Evolutionary conservation across 2,888 invertebrate species (phyloP).

Genomic region (Sarcophaga rosellei): DNA sequence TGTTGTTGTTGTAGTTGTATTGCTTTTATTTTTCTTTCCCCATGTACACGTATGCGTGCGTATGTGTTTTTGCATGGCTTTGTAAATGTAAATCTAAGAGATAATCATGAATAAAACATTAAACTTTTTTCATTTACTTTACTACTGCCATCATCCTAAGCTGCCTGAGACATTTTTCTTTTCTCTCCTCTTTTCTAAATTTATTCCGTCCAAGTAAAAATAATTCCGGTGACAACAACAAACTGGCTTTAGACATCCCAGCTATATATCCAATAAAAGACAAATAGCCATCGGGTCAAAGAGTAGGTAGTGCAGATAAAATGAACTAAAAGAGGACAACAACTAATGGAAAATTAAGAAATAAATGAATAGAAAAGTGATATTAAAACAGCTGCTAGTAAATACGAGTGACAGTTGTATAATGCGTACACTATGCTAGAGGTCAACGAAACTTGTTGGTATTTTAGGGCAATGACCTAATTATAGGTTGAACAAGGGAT

Average conservation of each 20-base stretch:
- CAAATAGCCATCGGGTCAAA: neutral
- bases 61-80: constrained; percentile 3
- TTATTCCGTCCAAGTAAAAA: neutral
- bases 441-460: too few relatives aligned
- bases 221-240: neutral
- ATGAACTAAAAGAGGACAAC: neutral
- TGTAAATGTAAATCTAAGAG: neutral
- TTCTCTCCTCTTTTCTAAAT: constrained; percentile 8
- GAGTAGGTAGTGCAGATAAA: neutral
- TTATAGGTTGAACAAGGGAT: too few relatives aligned
- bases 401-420: too few relatives aligned
- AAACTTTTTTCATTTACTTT: constrained; percentile 11
- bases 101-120: constrained; percentile 53
- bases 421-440: too few relatives aligned
- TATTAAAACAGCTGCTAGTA: neutral
- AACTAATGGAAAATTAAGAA: constrained; percentile 12
- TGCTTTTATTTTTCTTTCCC: neutral
- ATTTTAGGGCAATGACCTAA: too few relatives aligned
- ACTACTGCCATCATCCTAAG: constrained; percentile 18
- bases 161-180: constrained; percentile 10
- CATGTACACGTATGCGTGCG: neutral
- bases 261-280: neutral
- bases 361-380: neutral
- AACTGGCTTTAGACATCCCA: neutral
- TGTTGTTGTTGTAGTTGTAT: neutral